Base-by-base conservation (phyloP, 2,113 vertebrate species). In the Leucoraja erinaceus region DNA sequence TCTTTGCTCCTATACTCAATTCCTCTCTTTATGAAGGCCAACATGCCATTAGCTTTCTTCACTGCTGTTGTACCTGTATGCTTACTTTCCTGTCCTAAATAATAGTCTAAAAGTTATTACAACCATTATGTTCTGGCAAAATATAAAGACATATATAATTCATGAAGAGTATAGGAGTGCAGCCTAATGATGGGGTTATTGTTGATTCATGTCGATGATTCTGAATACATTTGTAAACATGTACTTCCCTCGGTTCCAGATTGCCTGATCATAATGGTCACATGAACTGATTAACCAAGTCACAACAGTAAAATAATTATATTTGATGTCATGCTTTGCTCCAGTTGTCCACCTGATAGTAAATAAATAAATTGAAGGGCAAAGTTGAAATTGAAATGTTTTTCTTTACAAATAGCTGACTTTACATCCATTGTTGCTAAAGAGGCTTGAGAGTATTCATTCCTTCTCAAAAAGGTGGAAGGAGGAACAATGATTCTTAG, bases 181-280 rank as follows among this genome's bases (percentile, higher is more conserved):
- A 12, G 28, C 28, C 59, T 88, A 63, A 63, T 63, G 59, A 31
- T 88, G 12, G 59, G 10, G 18, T 68, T 54, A 47, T 47, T 10
- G n/a, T 70, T 70, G 38, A 18, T 38, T 72, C 66, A 72, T 84
- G 90, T 5, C 33, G 28, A 22, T 91, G 90, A 74, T 91, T 91
- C 63, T 38, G 18, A 91, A 70, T 28, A 72, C 25, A 91, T 74
- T 91, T 91, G 68, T 91, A 25, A 72, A 91, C 38, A 91, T 38
- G 1, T 28, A 47, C 72, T 91, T 25, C 90, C 47, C 70, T 54
- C 18, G 47, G 68, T 91, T 91, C 63, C 47, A 22, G 66, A 47
- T 25, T 91, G 63, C 10, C 47, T 20, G 47, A 47, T 72, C 66
- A 10, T 47, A 91, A 54, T 72, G 68, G 20, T 91, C 7, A 25